Evolutionary conservation across 2,113 vertebrate species (phyloP), one percentile per base, ranked within the genome.

Genomic region (Gymnobelideus leadbeateri): DNA sequence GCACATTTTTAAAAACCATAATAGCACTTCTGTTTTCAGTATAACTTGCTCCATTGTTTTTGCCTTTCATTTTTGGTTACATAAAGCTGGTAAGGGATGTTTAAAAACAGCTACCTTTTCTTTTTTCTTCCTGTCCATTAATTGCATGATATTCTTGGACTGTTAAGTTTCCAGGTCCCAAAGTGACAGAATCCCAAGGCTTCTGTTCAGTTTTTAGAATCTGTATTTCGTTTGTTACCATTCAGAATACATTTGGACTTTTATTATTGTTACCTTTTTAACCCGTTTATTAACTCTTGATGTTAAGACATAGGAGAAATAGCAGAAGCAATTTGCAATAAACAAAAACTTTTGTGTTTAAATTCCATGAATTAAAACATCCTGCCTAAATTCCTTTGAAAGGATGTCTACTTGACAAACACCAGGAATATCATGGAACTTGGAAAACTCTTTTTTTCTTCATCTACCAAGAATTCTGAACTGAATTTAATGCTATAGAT

Each of bases 361-460:
- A 96, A 43, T 97, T 95, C 94, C 16, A n/a, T 91, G 55, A n/a
- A 21, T 90, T 95, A 92, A 31, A 94, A 68, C 57, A 11, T 89
- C 84, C 96, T 96, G 46, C 55, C 97, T 46, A 51, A 97, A 92
- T 95, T 93, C 52, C 92, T 97, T 0, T 43, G 92, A 37, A 92
- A 51, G 89, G 84, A 61, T 96, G 91, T 54, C 96, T 89, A 92
- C 90, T 96, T 93, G 61, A 51, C 19, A 96, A 84, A 93, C 91
- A 37, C 24, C 11, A 93, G 47, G 54, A 84, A 92, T 47, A 43
- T 54, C 43, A 26, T 93, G 61, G 1, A 89, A 89, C 89, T 96
- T 92, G 91, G 0, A 0, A 61, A 96, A 91, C 89, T 26, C 43
- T 92, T 94, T 95, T 95, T 94, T 84, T 4, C 16, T 43, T 89